Base-by-base conservation (phyloP, 2,888 invertebrate genomes). In the Noctua janthina region DNA sequence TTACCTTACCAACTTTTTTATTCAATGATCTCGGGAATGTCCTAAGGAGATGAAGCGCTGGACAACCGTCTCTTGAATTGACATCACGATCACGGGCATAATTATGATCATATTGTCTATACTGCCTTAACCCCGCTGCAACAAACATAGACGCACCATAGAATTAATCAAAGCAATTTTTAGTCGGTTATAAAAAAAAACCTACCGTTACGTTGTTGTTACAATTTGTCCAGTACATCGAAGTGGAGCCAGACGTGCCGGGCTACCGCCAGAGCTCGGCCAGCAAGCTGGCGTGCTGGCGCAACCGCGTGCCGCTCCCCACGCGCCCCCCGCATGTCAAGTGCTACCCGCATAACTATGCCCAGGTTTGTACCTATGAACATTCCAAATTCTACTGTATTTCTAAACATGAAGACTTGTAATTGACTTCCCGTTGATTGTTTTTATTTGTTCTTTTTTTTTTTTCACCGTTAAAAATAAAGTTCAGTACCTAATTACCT, bases 261-360 rank as follows among this genome's bases (percentile, higher is more conserved):
- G 81, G 83, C 80, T 80, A 74, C 76, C 87, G 82, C 76, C 91
- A 90, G 88, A 88, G 86, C 51, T 84, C 93, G 15, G 95, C 95
- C 5, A 94, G 94, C 75, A 91, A 91, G 78, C 91, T 96, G 70
- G 96, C 96, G 71, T 96, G 96, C 87, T 95, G 95, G 95, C 94
- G 96, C 71, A 95, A 95, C 92, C 90, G 93, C 2, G 93, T 93
- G 69, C 92, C 94, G 76, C 91, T 95, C 79, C 94, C 95, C 2
- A 89, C 92, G 73, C 95, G 96, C 8, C 90, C 91, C 69, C 94
- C 96, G 1, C 90, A 89, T 84, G 88, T 93, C 54, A 78, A 88
- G 3, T 96, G 96, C 92, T 96, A 90, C 90, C 94, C 93, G 5
- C 96, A 96, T 84, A 90, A 94, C 82, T 95, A 96, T 83, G 78